A percentile compares a stretch with the other conserved stretches of the same genome.
These are phyloP conservation scores for Drosophila ogumai DNA, from an alignment of 1,140 invertebrate species.

Conservation along the genomic window DNA sequence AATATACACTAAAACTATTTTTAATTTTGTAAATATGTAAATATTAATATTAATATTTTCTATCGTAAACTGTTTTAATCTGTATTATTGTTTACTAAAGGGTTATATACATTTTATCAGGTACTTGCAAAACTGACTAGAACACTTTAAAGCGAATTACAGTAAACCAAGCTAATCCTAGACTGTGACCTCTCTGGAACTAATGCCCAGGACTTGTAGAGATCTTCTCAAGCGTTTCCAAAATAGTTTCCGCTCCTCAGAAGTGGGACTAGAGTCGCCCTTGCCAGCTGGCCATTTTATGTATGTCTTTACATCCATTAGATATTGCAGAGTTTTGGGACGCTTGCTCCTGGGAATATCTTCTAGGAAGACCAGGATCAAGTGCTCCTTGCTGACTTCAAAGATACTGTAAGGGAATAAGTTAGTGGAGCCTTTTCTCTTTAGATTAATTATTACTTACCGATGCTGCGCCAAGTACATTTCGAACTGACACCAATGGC, in stretches of 20 bases:
- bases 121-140: slow-evolving; percentile 72
- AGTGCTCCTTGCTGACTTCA: slow-evolving; percentile 87
- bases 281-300: slow-evolving; percentile 87
- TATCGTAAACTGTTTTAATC: background rate
- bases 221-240: slow-evolving; percentile 79
- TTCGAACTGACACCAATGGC: slow-evolving; percentile 89
- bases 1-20: too few relatives aligned
- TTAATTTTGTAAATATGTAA: too few relatives aligned
- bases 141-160: slow-evolving; percentile 15
- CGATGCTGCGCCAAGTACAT: slow-evolving; percentile 89
- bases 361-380: slow-evolving; percentile 88
- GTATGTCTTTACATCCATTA: slow-evolving; percentile 88
- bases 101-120: slow-evolving; percentile 48
- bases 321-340: slow-evolving; percentile 87
- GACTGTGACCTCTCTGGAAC: slow-evolving; percentile 35
- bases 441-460: slow-evolving; percentile 65
- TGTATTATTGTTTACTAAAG: background rate
- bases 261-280: slow-evolving; percentile 33
- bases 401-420: slow-evolving; percentile 84
- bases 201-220: slow-evolving; percentile 60
- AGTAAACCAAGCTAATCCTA: slow-evolving; percentile 2
- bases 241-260: slow-evolving; percentile 81
- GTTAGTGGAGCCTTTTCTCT: background rate
- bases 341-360: slow-evolving; percentile 87
- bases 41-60: background rate